Percentiles rank a stretch among this genome's conserved stretches.
Conservation (phyloP, 2,888 invertebrate genomes). For the Napeogenes inachia region DNA sequence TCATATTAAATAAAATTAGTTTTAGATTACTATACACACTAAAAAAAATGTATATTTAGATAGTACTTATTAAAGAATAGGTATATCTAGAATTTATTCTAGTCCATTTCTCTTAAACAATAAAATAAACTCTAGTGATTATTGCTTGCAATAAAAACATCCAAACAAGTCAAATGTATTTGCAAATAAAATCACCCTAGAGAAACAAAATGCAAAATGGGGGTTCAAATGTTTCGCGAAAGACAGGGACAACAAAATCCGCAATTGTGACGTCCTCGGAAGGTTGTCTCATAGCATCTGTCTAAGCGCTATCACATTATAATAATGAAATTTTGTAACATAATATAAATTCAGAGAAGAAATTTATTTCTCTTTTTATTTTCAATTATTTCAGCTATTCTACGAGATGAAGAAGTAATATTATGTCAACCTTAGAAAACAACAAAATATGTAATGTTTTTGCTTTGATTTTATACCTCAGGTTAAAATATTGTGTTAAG, state of each 20-base stretch:
- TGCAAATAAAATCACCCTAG: constrained; percentile 18
- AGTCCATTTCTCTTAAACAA: neutral
- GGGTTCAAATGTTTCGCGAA: constrained; percentile 22
- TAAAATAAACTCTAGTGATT: constrained; percentile 5
- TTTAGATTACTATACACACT: neutral
- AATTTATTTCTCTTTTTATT: constrained; percentile 26
- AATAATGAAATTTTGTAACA: constrained; percentile 31
- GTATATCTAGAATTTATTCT: no score
- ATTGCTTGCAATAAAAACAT: constrained; percentile 10
- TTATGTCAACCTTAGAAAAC: no score
- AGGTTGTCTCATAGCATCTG: constrained; percentile 28
- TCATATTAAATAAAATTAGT: neutral
- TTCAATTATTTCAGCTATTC: constrained; percentile 15
- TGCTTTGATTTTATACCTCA: no score
- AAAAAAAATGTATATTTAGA: neutral
- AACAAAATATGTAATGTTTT: no score
- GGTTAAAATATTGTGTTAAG: no score
- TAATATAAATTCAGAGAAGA: constrained; percentile 25
- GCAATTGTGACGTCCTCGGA: constrained; percentile 31
- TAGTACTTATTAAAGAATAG: neutral
- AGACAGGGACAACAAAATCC: constrained; percentile 28
- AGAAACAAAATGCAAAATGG: constrained; percentile 24
- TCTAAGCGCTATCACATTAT: constrained; percentile 30
- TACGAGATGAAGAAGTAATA: neutral
- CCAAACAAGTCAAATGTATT: constrained; percentile 16